Evolutionary conservation across 2,888 invertebrate genomes (phyloP), one percentile per base, ranked within the genome.

Genomic region (Nomada goodeniana): DNA sequence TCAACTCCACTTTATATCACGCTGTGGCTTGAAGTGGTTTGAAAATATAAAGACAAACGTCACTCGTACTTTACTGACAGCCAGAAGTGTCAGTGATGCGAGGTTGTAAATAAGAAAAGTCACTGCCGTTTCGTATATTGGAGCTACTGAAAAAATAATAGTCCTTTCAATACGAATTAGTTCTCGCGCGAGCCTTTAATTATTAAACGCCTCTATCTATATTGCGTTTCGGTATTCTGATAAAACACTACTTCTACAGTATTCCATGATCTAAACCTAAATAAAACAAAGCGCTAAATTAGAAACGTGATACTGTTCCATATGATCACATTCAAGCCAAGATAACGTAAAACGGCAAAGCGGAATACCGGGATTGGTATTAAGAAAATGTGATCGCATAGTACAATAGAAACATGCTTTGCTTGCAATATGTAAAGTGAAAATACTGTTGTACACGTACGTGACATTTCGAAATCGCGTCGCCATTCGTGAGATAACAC

Each of bases 11-110:
- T 65, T 52, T 47, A 15, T n/a, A 47, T 42, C 20, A 4, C 47
- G n/a, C 15, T n/a, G 57, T 29, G 4, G 13, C 55, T n/a, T 15
- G 29, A 36, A 29, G 44, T 13, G 26, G n/a, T 5, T 36, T 50
- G 13, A 70, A 64, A 64, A 64, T 70, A 61, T 63, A 13, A 69
- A 4, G 55, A 50, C 23, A 36, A 57, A 59, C 59, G 36, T 9
- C 44, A 59, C 36, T 4, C 29, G 18, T 26, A 4, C 26, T 29
- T 18, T 10, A n/a, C 26, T n/a, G 36, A 42, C 18, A 44, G 44
- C 57, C 57, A 26, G 29, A 18, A 52, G n/a, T 11, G 29, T 15
- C 53, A 1, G 36, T 9, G 53, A 23, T 13, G 1, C 13, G 15
- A 36, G 7, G 13, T 4, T 11, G n/a, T 15, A 36, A 29, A 5